Evolutionary conservation across 2,888 invertebrate species (phyloP), one percentile per base, ranked within the genome.

Genomic region (Drosophila ochracea): DNA sequence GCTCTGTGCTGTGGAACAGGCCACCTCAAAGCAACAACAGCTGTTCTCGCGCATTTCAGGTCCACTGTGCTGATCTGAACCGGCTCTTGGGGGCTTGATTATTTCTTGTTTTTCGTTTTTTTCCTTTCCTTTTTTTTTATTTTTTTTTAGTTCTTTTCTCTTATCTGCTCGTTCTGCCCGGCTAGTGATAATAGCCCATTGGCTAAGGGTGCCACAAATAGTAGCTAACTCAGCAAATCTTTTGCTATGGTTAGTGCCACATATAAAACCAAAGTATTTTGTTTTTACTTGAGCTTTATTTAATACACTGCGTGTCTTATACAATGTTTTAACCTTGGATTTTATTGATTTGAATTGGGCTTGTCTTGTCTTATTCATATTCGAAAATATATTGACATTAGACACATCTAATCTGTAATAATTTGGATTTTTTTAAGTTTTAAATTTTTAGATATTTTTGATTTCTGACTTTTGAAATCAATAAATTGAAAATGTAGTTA

Each of bases 1-100:
- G 81, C 81, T 79, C 79, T 68, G 73, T 53, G 43, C 52, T 31
- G 64, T 30, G 55, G 50, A 81, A 78, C 80, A 82, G 78, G 68
- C 82, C 82, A 80, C 62, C 59, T 33, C 65, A 31, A 10, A 52
- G 11, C 47, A 16, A 35, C 63, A 82, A 64, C 68, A 65, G 73
- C 65, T 72, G 73, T 41, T 59, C 50, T 19, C 2, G 11, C 35
- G 25, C 33, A 30, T 11, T 47, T 11, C 47, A 9, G 53, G 52
- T 61, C 70, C 64, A 58, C 1, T 57, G 50, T 37, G 30, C 57
- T 54, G 59, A 53, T 73, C 59, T 52, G 57, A 53, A 60, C 57
- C 55, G 68, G 21, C 28, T 58, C 50, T 21, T 6, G 60, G 41
- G 41, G 60, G 58, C 41, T 65, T 64, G 58, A 30, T 52, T 52